phyloP scores from a whole-genome alignment of 2,113 vertebrate genomes.

The Parus major region DNA sequence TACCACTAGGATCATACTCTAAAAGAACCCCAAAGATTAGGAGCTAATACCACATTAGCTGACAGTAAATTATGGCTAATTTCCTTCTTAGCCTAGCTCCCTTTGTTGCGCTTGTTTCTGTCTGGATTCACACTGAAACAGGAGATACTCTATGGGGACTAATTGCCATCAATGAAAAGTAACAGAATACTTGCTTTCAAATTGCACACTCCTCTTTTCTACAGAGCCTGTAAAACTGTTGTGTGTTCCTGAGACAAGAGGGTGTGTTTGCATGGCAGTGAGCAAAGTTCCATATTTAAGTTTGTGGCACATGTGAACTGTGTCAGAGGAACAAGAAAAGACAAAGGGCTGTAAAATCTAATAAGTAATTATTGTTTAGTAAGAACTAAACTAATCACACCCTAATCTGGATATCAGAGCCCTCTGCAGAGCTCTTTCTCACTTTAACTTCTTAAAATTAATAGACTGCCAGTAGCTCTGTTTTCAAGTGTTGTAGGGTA shows the following conservation, averaged over 20 bases:
- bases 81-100: neutral
- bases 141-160: neutral
- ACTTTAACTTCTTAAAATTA: constrained; percentile 9
- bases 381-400: neutral
- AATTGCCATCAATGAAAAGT: neutral
- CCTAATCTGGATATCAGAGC: neutral
- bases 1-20: neutral
- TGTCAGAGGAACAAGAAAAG: neutral
- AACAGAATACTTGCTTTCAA: neutral
- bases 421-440: neutral
- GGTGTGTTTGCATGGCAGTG: neutral
- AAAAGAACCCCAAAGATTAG: neutral
- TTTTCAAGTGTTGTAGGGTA: constrained; percentile 27
- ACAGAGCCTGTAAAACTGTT: neutral
- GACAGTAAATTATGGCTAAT: neutral
- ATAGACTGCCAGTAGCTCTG: neutral
- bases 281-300: neutral
- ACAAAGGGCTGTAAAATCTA: neutral
- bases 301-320: neutral
- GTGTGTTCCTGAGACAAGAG: neutral
- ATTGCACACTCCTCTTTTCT: neutral
- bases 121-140: neutral
- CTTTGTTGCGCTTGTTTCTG: neutral
- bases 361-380: neutral
- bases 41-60: neutral